Evolutionary conservation across 2,888 invertebrate genomes (phyloP).

Genomic region (Xestia ashworthii): DNA sequence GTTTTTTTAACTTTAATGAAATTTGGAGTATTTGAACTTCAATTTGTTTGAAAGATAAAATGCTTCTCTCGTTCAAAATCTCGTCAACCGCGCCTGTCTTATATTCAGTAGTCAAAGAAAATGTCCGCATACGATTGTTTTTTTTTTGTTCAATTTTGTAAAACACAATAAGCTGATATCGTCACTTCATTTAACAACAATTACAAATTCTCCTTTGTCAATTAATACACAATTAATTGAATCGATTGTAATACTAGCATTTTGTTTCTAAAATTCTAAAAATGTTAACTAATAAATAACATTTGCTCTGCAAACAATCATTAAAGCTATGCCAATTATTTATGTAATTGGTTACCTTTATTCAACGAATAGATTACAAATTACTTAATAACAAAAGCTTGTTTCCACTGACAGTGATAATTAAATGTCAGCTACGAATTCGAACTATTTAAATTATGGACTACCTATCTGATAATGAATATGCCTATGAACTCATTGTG

Average conservation of each 20-base stretch:
- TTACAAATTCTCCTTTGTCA: background rate
- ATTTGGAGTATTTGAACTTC: background rate
- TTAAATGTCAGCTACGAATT: conserved; percentile 33
- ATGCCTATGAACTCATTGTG: conserved; percentile 29
- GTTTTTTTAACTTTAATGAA: background rate
- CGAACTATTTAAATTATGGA: conserved; percentile 22
- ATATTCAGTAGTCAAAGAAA: background rate
- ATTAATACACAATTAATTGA: background rate
- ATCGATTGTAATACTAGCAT: background rate
- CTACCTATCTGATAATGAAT: conserved; percentile 31
- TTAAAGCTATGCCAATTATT: conserved; percentile 11
- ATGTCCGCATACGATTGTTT: background rate
- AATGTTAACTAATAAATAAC: background rate
- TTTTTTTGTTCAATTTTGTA: background rate
- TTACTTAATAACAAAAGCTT: conserved; percentile 5
- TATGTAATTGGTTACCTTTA: conserved; percentile 13
- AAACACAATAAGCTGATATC: background rate
- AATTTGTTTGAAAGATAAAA: background rate
- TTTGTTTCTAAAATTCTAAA: background rate
- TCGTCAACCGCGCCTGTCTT: background rate
- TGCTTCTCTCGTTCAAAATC: background rate
- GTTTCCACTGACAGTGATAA: conserved; percentile 36
- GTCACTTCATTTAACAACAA: conserved; percentile 8
- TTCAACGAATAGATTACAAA: conserved; percentile 8
- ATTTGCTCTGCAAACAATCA: background rate